Evolutionary conservation across 2,113 vertebrate genomes (phyloP).

Genomic region (Erpornis zantholeuca): DNA sequence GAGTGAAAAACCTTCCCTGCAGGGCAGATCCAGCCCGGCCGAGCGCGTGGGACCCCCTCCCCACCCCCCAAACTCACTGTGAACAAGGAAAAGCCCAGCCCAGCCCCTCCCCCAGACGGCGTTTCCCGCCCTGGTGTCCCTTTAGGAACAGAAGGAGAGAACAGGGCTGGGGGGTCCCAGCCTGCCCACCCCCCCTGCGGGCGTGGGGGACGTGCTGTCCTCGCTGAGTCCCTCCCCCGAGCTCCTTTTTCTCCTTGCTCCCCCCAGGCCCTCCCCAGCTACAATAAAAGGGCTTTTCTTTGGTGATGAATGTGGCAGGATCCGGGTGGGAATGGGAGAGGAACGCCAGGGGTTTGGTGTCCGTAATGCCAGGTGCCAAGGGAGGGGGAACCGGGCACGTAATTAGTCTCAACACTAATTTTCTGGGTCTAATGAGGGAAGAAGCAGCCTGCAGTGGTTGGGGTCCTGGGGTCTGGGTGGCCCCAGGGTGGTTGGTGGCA

Average conservation of each 20-base stretch:
- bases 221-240: accelerated
- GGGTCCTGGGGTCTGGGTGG: background rate
- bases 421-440: background rate
- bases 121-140: background rate
- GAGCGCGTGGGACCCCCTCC: background rate
- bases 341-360: background rate
- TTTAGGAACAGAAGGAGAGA: background rate
- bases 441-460: background rate
- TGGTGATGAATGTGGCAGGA: background rate
- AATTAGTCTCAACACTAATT: background rate
- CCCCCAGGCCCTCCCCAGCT: background rate
- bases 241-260: background rate
- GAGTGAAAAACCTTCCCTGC: background rate
- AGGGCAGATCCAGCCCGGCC: background rate
- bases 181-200: background rate
- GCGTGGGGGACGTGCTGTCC: background rate
- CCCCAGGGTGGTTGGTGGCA: no score
- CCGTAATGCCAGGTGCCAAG: background rate
- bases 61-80: background rate
- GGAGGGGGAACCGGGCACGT: background rate
- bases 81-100: slow-evolving; percentile 17
- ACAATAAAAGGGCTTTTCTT: slow-evolving; percentile 52
- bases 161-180: accelerated
- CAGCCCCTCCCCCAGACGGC: background rate
- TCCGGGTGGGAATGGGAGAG: background rate